Evolutionary conservation across 2,888 invertebrate species (phyloP).

Genomic region (Leucozona laternaria): DNA sequence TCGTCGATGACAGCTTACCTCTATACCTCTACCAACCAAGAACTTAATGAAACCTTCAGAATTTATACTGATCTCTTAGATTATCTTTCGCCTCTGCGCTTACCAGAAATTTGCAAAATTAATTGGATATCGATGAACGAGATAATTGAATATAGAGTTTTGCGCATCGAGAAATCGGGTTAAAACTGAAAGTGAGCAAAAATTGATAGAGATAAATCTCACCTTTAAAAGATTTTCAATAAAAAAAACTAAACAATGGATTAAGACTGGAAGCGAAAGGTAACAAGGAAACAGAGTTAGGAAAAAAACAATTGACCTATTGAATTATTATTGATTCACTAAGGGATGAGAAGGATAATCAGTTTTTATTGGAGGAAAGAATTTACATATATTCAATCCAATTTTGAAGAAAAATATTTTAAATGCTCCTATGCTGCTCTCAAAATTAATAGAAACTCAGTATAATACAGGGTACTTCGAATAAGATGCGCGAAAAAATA

Average conservation of each 20-base stretch:
- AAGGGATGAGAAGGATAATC: background rate
- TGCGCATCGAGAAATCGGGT: slow-evolving; percentile 6
- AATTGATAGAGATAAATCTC: slow-evolving; percentile 7
- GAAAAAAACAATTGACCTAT: background rate
- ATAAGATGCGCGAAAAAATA: too few relatives aligned
- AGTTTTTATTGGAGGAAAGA: too few relatives aligned
- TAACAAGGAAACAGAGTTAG: background rate
- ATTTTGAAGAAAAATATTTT: too few relatives aligned
- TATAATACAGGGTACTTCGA: too few relatives aligned
- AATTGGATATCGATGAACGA: slow-evolving; percentile 51
- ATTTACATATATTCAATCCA: too few relatives aligned
- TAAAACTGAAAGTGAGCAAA: slow-evolving; percentile 19
- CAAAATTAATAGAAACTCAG: too few relatives aligned
- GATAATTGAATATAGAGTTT: slow-evolving; percentile 41
- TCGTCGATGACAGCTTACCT: background rate
- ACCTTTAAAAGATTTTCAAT: background rate
- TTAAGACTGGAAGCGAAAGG: background rate
- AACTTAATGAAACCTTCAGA: slow-evolving; percentile 37
- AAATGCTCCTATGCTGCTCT: too few relatives aligned
- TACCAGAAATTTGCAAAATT: slow-evolving; percentile 43
- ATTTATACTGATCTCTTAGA: slow-evolving; percentile 24
- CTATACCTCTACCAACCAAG: background rate
- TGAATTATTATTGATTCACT: background rate
- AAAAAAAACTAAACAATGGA: background rate
- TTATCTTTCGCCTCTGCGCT: slow-evolving; percentile 25